Conservation (phyloP, 2,797 vertebrate genomes). For the Falco berigora region DNA sequence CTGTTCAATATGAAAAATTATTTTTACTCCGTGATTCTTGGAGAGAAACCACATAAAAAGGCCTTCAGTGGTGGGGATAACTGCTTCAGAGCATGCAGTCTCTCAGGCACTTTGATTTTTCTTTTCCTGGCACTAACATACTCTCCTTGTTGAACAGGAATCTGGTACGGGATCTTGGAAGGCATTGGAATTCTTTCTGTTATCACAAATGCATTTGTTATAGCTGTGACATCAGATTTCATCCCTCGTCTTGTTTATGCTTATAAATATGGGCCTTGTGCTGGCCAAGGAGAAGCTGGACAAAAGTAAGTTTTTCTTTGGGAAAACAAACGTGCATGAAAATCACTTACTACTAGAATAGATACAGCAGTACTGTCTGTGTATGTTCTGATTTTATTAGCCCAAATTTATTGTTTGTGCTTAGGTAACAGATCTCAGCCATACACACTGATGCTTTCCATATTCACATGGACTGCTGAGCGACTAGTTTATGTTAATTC, state of each 20-base stretch:
- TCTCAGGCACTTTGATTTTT: not conserved
- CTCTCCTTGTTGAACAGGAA: slow-evolving; percentile 70
- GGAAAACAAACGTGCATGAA: not conserved
- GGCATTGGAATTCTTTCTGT: slow-evolving; percentile 84
- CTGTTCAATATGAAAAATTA: not conserved
- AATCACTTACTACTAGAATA: not conserved
- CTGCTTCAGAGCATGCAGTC: not conserved
- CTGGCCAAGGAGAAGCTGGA: slow-evolving; percentile 87
- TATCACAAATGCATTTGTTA: slow-evolving; percentile 84
- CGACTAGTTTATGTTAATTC: not conserved
- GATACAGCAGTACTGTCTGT: not conserved
- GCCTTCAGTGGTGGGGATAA: not conserved
- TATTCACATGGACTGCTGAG: not conserved
- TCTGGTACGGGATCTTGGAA: slow-evolving; percentile 84
- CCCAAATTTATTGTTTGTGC: not conserved
- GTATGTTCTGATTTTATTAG: not conserved
- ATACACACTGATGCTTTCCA: not conserved
- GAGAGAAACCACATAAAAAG: not conserved
- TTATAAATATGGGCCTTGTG: slow-evolving; percentile 83
- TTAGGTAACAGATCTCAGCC: not conserved
- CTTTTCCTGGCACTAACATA: not conserved
- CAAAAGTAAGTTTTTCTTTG: slow-evolving; percentile 79
- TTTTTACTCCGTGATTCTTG: not conserved
- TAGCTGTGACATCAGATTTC: slow-evolving; percentile 83
- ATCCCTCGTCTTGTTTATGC: slow-evolving; percentile 83